Evolutionary conservation across 2,888 invertebrate genomes (phyloP).

Genomic region (Clistopyga incitator): DNA sequence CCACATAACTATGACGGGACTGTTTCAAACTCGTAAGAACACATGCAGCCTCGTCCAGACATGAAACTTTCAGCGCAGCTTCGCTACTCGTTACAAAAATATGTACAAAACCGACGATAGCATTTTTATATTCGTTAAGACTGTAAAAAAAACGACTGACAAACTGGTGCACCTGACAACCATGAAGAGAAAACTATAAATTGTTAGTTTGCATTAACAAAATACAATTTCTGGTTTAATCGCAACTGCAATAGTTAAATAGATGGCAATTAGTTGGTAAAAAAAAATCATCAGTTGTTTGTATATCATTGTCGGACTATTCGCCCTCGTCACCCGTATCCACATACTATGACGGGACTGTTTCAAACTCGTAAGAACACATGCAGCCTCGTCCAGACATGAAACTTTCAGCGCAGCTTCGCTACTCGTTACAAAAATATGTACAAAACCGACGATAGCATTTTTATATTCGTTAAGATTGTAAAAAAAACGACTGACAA

Average conservation of each 20-base stretch:
- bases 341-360: not conserved
- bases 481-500: too few relatives aligned
- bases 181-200: too few relatives aligned
- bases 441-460: not conserved
- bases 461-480: not conserved
- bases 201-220: too few relatives aligned
- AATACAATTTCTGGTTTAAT: too few relatives aligned
- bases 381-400: not conserved
- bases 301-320: too few relatives aligned
- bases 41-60: not conserved
- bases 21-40: conserved; percentile 16
- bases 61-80: not conserved
- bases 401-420: not conserved
- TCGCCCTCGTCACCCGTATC: conserved; percentile 19
- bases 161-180: too few relatives aligned
- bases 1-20: not conserved
- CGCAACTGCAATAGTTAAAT: too few relatives aligned
- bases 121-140: not conserved
- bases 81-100: not conserved
- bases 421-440: not conserved
- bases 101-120: not conserved
- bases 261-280: too few relatives aligned
- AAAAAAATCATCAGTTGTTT: too few relatives aligned
- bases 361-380: conserved; percentile 15
- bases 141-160: too few relatives aligned